Percentiles rank a stretch among this genome's conserved stretches.
phyloP scores from a whole-genome alignment of 2,113 vertebrate species.

The Dipodomys stephensi region DNA sequence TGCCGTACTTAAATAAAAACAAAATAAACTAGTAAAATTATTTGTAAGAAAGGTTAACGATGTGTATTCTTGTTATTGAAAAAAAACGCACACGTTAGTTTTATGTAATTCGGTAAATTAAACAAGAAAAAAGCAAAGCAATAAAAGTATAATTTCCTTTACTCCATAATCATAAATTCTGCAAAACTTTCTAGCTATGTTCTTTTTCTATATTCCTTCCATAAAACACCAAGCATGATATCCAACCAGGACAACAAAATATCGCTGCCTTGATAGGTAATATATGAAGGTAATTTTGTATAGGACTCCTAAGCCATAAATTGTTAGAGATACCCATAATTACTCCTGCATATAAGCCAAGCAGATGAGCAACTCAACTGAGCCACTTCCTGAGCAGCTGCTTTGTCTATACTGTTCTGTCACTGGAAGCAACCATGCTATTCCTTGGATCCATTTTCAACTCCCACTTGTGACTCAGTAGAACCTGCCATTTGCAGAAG shows the following conservation, averaged over 20 bases:
- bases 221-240: background rate
- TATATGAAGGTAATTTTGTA: background rate
- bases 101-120: background rate
- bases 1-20: background rate
- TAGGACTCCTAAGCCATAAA: background rate
- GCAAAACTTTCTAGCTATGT: background rate
- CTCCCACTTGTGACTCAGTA: background rate
- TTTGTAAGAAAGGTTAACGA: background rate
- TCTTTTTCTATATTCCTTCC: background rate
- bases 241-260: background rate
- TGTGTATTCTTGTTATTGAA: background rate
- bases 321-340: background rate
- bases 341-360: background rate
- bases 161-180: background rate
- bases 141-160: background rate
- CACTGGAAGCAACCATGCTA: background rate
- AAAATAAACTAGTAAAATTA: slow-evolving; percentile 3
- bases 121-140: background rate
- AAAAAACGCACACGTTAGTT: background rate
- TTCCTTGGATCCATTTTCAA: background rate
- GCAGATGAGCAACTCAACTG: background rate
- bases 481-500: background rate
- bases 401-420: background rate
- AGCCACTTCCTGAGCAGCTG: background rate
- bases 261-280: background rate